Evolutionary conservation across 2,113 vertebrate genomes (phyloP).

Genomic region (Emberiza fucata): DNA sequence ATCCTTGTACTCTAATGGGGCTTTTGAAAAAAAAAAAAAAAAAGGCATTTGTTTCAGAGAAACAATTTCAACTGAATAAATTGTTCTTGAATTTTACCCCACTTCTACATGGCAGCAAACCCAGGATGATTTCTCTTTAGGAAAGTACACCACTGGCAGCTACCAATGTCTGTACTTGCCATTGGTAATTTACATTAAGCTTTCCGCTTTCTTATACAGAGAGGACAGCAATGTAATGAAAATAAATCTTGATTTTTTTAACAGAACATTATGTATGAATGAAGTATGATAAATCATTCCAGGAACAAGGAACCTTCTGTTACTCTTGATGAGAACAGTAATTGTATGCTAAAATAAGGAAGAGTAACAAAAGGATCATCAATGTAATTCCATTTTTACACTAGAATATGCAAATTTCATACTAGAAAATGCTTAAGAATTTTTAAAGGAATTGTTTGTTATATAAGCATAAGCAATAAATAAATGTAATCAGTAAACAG

Average conservation of each 20-base stretch:
- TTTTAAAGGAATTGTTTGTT: not conserved
- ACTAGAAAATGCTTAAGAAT: not conserved
- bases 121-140: not conserved
- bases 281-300: not conserved
- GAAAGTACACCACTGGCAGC: not conserved
- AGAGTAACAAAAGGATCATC: not conserved
- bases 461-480: not conserved
- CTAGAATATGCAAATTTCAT: not conserved
- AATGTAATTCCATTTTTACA: not conserved
- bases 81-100: not conserved
- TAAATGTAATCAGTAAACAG: not conserved
- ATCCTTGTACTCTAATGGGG: not conserved
- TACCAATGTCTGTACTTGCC: not conserved
- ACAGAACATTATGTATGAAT: not conserved
- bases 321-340: not conserved
- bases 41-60: not conserved
- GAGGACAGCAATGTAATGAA: not conserved
- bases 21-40: not conserved
- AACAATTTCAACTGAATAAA: not conserved
- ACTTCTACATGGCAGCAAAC: not conserved
- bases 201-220: not conserved
- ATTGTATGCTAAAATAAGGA: not conserved
- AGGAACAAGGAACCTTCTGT: not conserved
- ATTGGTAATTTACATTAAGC: not conserved
- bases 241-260: not conserved